A percentile compares a stretch with the other conserved stretches of the same genome.
phyloP scores from a whole-genome alignment of 2,888 invertebrate species.

The Lomographa bimaculata region DNA sequence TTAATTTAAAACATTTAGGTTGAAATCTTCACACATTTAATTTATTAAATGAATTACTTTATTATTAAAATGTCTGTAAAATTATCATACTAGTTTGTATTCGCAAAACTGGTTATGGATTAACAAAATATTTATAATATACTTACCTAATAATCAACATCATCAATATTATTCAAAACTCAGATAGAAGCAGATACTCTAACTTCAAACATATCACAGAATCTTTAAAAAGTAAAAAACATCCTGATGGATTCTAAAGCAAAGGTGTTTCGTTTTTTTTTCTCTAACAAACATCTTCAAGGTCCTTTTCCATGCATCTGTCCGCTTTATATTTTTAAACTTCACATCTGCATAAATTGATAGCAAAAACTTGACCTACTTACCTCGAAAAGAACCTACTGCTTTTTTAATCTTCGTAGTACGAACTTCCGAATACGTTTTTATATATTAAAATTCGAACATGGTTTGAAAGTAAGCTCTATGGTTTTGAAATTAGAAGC shows the following conservation, averaged over 20 bases:
- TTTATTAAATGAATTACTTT: too few relatives aligned
- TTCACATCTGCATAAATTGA: constrained; percentile 78
- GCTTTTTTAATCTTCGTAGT: constrained; percentile 34
- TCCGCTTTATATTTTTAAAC: constrained; percentile 58
- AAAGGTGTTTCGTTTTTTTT: constrained; percentile 72
- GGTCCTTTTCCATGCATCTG: constrained; percentile 73
- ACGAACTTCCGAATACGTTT: constrained; percentile 21
- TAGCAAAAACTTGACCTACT: constrained; percentile 79
- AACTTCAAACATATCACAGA: not conserved
- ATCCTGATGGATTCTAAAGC: constrained; percentile 50
- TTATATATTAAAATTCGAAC: constrained; percentile 9
- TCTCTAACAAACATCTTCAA: constrained; percentile 67
- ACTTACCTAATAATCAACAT: too few relatives aligned
- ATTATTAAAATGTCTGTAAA: too few relatives aligned
- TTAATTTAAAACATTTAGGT: too few relatives aligned
- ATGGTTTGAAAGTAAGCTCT: constrained; percentile 34
- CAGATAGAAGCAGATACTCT: too few relatives aligned
- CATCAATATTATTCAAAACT: too few relatives aligned
- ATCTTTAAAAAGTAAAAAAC: constrained; percentile 48
- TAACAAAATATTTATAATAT: too few relatives aligned
- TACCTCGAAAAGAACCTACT: constrained; percentile 34
- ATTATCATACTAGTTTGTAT: too few relatives aligned
- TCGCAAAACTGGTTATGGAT: too few relatives aligned
- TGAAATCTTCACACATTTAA: too few relatives aligned
- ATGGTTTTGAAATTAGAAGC: constrained; percentile 28